These are phyloP conservation scores for Mormyrops boulengeri DNA, from an alignment of 2,797 vertebrate species.

Conservation along the genomic window DNA sequence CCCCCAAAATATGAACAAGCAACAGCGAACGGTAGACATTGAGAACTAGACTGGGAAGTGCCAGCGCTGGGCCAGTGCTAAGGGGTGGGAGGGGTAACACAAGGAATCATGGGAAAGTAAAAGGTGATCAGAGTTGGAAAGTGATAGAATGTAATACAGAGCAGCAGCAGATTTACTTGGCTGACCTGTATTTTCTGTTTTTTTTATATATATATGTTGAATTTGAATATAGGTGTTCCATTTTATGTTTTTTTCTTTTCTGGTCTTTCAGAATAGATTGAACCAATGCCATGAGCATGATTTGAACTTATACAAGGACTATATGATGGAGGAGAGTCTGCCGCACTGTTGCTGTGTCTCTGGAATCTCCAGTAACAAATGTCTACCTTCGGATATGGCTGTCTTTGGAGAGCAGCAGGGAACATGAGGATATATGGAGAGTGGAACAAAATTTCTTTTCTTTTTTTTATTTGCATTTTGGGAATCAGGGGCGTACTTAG, in stretches of 20 bases:
- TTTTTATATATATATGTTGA: too few species aligned
- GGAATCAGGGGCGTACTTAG: slow-evolving; percentile 33
- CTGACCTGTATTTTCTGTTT: not conserved
- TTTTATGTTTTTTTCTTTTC: not conserved
- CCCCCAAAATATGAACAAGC: slow-evolving; percentile 46
- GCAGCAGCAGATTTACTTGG: not conserved
- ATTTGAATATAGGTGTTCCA: not conserved
- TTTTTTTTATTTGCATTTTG: slow-evolving; percentile 50
- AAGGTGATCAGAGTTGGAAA: not conserved
- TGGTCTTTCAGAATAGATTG: not conserved
- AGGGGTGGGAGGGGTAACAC: not conserved
- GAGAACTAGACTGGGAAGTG: not conserved
- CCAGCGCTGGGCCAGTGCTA: not conserved
- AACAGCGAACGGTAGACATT: slow-evolving; percentile 40
- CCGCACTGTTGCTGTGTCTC: not conserved
- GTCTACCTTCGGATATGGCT: slow-evolving; percentile 44
- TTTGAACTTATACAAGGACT: slow-evolving; percentile 52
- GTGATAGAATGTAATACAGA: not conserved
- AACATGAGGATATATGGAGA: slow-evolving; percentile 21
- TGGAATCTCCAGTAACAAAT: slow-evolving; percentile 42
- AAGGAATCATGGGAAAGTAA: not conserved
- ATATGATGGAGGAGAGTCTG: slow-evolving; percentile 28
- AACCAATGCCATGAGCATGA: slow-evolving; percentile 35
- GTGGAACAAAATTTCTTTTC: slow-evolving; percentile 33
- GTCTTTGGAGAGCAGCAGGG: slow-evolving; percentile 23